Base-by-base conservation (phyloP, 1,140 invertebrate genomes). In the Bombus impatiens region DNA sequence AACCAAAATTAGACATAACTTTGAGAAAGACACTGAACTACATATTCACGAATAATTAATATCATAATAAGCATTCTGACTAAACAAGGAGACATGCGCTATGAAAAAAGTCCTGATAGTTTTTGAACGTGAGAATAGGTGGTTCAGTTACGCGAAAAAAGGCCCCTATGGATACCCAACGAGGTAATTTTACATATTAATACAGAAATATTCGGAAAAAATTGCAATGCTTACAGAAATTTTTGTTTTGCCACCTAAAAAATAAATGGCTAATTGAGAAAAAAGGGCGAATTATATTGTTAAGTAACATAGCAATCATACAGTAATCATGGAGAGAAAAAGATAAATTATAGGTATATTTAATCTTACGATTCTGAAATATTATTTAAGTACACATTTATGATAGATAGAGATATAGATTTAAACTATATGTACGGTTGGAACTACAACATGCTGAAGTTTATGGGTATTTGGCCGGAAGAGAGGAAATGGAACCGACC, bases 391-490 rank as follows among this genome's bases (percentile, higher is more conserved):
- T 35, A 25, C 25, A 6, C 10, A 37, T 59, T 42, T 53, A 22
- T 53, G 18, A 22, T 25, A 83, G 47, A 53, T 53, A 53, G 0
- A 22, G 47, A 53, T 22, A 22, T 62, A 62, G 80, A 89, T 18
- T 77, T 84, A 9, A 57, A 68, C 1, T 76, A 89, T 5, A 10
- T 53, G 1, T 81, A 62, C 28, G 80, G 81, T 18, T 90, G 88
- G 85, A 89, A 90, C 35, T 35, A 71, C 40, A 84, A 84, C 6
- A 90, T 68, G 3, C 80, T 87, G 87, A 86, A 10, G 15, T 75
- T 87, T 68, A 44, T 88, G 0, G 88, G 87, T 18, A 80, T 89
- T 8, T 89, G 88, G 88, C 88, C 88, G 32, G 81, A 81, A 5
- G 77, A 89, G 12, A 86, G 80, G 12, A 68, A 28, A 42, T 65